Evolutionary conservation across 2,888 invertebrate species (phyloP).

Genomic region (Nephrotoma guestfalica): DNA sequence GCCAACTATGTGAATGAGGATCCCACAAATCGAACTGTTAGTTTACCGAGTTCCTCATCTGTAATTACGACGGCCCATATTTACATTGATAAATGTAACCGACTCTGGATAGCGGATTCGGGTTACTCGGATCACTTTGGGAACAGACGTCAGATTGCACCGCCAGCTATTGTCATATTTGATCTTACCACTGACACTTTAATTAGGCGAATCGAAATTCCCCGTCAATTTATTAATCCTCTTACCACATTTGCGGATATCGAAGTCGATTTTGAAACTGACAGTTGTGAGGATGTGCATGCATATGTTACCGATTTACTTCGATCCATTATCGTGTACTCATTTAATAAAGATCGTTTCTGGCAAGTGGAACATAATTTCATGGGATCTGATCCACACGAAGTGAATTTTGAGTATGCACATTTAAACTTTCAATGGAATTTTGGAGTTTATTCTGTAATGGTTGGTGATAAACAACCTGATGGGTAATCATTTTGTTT

Average conservation of each 20-base stretch:
- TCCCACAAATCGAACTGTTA: background rate
- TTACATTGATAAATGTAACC: slow-evolving; percentile 58
- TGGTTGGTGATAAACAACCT: too few species aligned
- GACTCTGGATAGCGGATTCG: slow-evolving; percentile 70
- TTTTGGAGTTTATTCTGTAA: background rate
- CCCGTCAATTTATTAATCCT: slow-evolving; percentile 49
- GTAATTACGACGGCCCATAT: slow-evolving; percentile 61
- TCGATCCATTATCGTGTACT: slow-evolving; percentile 59
- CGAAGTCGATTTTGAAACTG: slow-evolving; percentile 43
- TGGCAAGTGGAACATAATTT: slow-evolving; percentile 69
- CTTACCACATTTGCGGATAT: slow-evolving; percentile 55
- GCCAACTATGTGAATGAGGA: slow-evolving; percentile 49
- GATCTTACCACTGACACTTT: slow-evolving; percentile 63
- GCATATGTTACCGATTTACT: slow-evolving; percentile 67
- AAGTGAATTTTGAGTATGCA: slow-evolving; percentile 48
- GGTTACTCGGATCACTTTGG: slow-evolving; percentile 63
- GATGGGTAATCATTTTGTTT: slow-evolving; percentile 24
- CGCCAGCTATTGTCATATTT: slow-evolving; percentile 51
- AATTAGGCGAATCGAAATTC: slow-evolving; percentile 51
- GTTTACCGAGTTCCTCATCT: slow-evolving; percentile 21
- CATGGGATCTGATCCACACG: slow-evolving; percentile 33
- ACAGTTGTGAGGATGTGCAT: slow-evolving; percentile 50
- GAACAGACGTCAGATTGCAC: slow-evolving; percentile 34
- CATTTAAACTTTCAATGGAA: slow-evolving; percentile 75
- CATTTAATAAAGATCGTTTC: slow-evolving; percentile 53